A percentile compares a stretch with the other conserved stretches of the same genome.
These are phyloP conservation scores for Diachasma alloeum DNA, from an alignment of 1,140 invertebrate species.

Conservation along the genomic window DNA sequence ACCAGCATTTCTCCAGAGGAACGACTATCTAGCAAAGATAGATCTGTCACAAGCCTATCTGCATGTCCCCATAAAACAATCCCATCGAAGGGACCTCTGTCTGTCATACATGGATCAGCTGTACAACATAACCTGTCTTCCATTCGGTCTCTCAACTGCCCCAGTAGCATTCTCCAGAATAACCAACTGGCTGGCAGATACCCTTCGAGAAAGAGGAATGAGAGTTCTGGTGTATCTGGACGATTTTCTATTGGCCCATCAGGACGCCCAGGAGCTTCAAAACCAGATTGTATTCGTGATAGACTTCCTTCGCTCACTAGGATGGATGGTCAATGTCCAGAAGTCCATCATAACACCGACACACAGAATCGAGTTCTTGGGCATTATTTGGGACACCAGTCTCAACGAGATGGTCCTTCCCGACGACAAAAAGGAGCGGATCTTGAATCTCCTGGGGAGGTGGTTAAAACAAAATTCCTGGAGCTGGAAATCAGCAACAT, in stretches of 20 bases:
- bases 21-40: slow-evolving; percentile 9
- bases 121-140: slow-evolving; percentile 48
- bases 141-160: too few relatives aligned
- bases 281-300: not conserved
- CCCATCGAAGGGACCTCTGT: too few relatives aligned
- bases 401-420: slow-evolving; percentile 10
- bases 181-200: slow-evolving; percentile 34
- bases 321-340: slow-evolving; percentile 17
- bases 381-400: slow-evolving; percentile 20
- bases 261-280: not conserved
- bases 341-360: slow-evolving; percentile 16
- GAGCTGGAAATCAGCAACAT: not conserved
- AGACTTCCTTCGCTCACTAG: not conserved
- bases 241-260: too few relatives aligned
- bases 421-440: slow-evolving; percentile 13
- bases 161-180: too few relatives aligned
- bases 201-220: slow-evolving; percentile 24
- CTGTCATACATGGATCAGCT: slow-evolving; percentile 21
- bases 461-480: not conserved
- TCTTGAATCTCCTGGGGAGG: not conserved
- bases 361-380: slow-evolving; percentile 16
- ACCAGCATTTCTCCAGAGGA: not conserved
- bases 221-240: slow-evolving; percentile 29
- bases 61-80: slow-evolving; percentile 9
- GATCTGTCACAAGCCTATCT: slow-evolving; percentile 23